Evolutionary conservation across 2,888 invertebrate species (phyloP), one percentile per base, ranked within the genome.

Genomic region (Sthenelais limicola): DNA sequence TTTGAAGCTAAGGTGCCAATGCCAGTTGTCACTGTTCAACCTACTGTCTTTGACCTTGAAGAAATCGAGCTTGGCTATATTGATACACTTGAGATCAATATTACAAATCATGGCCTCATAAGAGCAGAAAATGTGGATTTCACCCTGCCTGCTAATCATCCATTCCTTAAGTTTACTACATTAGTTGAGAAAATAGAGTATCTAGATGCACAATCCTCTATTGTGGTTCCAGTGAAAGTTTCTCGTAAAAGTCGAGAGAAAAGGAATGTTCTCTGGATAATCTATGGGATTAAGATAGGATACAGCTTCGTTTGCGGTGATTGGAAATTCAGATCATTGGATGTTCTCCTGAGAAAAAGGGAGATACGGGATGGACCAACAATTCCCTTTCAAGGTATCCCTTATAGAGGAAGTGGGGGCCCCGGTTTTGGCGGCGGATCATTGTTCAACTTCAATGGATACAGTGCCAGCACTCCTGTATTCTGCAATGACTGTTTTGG

Each of bases 1-100:
- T 81, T 81, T 75, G 79, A 78, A 70, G 78, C 80, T 4, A 73
- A 72, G 76, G 80, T 81, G 15, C 80, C 80, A 3, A 80, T 80
- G 77, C 81, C 81, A 15, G 81, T 81, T 5, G 81, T 80, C 7
- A 79, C 79, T 9, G 74, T 81, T 21, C 74, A 77, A 9, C 79
- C 79, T n/a, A 73, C 72, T 2, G 70, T 71, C n/a, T 58, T 79
- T 9, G 74, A 79, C 52, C 58, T 77, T 18, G 73, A 74, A 33
- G 74, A 76, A 0, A 77, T 73, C 33, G 78, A 80, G 49, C 48
- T 71, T 43, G 77, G 73, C 2, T 56, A 73, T 28, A 67, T 49
- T 18, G 73, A 76, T 47, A 73, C 26, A 3, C 74, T 80, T 12
- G 72, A 77, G 7, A 76, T 80, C 49, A 73, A 51, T 51, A 26